These are phyloP conservation scores for Labia minor DNA, from an alignment of 2,888 invertebrate genomes.

Conservation along the genomic window DNA sequence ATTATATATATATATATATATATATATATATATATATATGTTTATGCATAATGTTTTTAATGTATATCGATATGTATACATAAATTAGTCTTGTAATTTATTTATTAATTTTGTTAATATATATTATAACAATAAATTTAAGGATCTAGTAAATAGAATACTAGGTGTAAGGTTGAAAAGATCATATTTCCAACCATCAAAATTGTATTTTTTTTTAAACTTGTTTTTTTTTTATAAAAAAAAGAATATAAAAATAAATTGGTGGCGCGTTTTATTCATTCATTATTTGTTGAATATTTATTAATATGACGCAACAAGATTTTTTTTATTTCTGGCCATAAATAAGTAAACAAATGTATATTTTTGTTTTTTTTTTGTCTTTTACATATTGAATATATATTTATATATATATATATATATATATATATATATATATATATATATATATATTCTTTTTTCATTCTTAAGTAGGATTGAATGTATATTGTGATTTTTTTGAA, in stretches of 20 bases:
- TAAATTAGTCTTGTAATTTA: conserved; percentile 5
- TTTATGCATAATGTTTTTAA: conserved; percentile 13
- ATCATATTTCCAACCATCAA: conserved; percentile 25
- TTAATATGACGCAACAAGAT: background rate
- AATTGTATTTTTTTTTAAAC: conserved; percentile 24
- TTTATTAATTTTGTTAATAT: conserved; percentile 13
- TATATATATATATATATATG: conserved; percentile 7
- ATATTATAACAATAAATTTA: background rate
- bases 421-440: too few species aligned
- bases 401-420: background rate
- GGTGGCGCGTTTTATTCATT: background rate
- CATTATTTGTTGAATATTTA: background rate
- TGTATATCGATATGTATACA: conserved; percentile 14
- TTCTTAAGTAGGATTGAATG: too few species aligned
- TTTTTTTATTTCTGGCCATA: background rate
- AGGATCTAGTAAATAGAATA: conserved; percentile 1
- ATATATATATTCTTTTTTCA: too few species aligned
- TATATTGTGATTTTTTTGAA: too few species aligned
- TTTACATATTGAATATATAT: background rate
- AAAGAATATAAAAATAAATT: background rate
- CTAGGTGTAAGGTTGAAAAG: conserved; percentile 25
- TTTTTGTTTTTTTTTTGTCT: background rate
- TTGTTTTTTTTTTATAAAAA: conserved; percentile 23
- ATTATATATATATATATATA: conserved; percentile 3
- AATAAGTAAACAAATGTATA: background rate